These are phyloP conservation scores for Brachyhypopomus occidentalis DNA, from an alignment of 2,113 vertebrate species.

Conservation along the genomic window DNA sequence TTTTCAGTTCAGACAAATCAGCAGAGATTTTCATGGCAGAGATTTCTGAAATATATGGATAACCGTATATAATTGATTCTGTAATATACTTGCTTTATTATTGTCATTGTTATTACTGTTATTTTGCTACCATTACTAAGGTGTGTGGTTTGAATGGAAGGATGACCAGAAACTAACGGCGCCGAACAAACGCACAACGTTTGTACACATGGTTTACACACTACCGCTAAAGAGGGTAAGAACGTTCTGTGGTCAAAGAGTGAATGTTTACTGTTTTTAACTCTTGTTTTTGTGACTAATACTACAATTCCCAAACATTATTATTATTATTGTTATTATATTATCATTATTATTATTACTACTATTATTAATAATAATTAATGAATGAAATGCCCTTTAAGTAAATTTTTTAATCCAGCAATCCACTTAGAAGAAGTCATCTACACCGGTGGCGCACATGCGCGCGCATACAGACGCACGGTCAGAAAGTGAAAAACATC, in stretches of 20 bases:
- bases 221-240: too few relatives aligned
- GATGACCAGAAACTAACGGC: too few relatives aligned
- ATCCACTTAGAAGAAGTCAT: conserved; percentile 18
- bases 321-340: not conserved
- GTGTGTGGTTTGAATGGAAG: not conserved
- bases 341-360: not conserved
- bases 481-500: conserved; percentile 16
- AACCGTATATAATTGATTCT: not conserved
- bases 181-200: too few relatives aligned
- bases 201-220: too few relatives aligned
- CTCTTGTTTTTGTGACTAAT: not conserved
- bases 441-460: not conserved
- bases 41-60: too few relatives aligned
- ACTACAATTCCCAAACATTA: not conserved
- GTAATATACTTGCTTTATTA: not conserved
- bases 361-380: not conserved
- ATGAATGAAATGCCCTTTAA: not conserved
- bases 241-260: not conserved
- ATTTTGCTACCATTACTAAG: not conserved
- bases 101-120: conserved; percentile 2
- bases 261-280: not conserved
- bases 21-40: too few relatives aligned
- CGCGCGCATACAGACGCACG: conserved; percentile 33
- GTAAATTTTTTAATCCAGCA: not conserved
- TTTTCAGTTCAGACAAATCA: too few relatives aligned